Conservation (phyloP, 2,797 vertebrate species). For the Pteropus rufus region DNA sequence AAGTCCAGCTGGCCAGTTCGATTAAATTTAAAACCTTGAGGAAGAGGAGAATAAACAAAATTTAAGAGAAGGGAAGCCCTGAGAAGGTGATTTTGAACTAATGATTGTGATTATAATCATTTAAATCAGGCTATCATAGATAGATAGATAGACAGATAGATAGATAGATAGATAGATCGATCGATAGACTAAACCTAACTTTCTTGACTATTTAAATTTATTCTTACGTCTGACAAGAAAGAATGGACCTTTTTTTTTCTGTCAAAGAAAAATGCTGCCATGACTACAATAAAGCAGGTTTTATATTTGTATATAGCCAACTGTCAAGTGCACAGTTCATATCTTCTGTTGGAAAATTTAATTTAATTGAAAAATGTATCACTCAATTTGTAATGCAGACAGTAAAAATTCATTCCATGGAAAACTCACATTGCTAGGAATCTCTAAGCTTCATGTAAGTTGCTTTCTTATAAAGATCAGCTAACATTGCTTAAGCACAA, state of each 20-base stretch:
- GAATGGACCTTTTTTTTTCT: not conserved
- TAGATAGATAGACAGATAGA: not conserved
- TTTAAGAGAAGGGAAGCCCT: not conserved
- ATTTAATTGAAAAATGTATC: slow-evolving; percentile 25
- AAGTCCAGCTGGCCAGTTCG: not conserved
- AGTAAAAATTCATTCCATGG: not conserved
- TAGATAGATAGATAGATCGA: too few species aligned
- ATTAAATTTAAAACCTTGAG: not conserved
- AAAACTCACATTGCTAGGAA: slow-evolving; percentile 1
- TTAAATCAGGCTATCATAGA: not conserved
- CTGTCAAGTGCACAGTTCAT: not conserved
- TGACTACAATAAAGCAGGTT: not conserved
- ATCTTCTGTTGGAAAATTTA: not conserved
- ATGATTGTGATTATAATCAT: not conserved
- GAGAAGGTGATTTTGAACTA: not conserved
- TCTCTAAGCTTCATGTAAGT: not conserved
- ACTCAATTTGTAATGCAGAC: not conserved
- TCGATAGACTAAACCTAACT: not conserved
- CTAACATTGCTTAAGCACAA: slow-evolving; percentile 33
- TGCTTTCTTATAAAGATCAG: slow-evolving; percentile 50
- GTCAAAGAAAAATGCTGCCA: not conserved
- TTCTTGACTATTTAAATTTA: not conserved
- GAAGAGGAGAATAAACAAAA: not conserved
- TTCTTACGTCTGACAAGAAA: not conserved
- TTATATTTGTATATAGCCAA: not conserved